Evolutionary conservation across 2,888 invertebrate genomes (phyloP).

Genomic region (Bombylius major): DNA sequence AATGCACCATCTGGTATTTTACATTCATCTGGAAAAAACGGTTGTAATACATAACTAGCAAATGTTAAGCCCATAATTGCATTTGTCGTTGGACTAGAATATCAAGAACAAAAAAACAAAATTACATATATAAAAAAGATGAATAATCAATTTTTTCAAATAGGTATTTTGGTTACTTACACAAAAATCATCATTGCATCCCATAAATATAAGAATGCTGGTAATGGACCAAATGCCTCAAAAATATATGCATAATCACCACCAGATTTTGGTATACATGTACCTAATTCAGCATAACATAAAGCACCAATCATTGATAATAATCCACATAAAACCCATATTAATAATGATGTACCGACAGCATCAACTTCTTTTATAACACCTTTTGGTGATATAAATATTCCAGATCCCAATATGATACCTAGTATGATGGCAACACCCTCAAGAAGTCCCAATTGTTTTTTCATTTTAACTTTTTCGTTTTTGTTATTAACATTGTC

Average conservation of each 20-base stretch:
- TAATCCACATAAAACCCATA: constrained; percentile 81
- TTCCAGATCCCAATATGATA: constrained; percentile 89
- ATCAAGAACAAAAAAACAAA: constrained; percentile 10
- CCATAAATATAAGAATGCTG: constrained; percentile 92
- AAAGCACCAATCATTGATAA: constrained; percentile 88
- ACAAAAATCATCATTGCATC: constrained; percentile 94
- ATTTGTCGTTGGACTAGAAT: constrained; percentile 78
- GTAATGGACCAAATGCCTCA: constrained; percentile 81
- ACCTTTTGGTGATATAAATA: constrained; percentile 92
- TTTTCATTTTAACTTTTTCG: constrained; percentile 66
- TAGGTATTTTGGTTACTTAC: constrained; percentile 43
- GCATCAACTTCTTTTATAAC: constrained; percentile 83
- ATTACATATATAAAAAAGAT: too few species aligned
- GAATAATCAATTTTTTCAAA: not conserved
- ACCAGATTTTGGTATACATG: constrained; percentile 74
- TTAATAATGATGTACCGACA: constrained; percentile 71
- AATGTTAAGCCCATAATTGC: constrained; percentile 94
- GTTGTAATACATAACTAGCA: constrained; percentile 81
- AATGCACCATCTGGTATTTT: constrained; percentile 54
- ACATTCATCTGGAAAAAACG: constrained; percentile 65
- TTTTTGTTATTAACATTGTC: not conserved
- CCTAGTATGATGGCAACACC: constrained; percentile 91
- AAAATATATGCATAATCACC: constrained; percentile 95
- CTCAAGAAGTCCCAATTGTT: constrained; percentile 78
- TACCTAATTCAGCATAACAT: constrained; percentile 91